phyloP scores from a whole-genome alignment of 2,113 vertebrate genomes.

The Benitochromis conjunctus region DNA sequence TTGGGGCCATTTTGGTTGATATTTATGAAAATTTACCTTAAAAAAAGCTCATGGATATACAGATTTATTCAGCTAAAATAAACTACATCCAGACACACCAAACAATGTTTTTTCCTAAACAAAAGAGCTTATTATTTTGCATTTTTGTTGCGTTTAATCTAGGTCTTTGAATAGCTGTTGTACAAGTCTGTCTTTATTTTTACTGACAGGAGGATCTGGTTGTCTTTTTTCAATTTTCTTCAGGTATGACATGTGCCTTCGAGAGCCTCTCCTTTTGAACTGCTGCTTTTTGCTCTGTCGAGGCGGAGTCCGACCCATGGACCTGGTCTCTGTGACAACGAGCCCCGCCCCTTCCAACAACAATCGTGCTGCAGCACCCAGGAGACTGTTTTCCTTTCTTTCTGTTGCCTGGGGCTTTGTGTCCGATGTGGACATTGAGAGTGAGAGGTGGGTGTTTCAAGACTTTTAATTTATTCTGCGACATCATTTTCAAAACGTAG shows the following conservation, averaged over 20 bases:
- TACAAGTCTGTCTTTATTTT: background rate
- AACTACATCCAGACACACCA: background rate
- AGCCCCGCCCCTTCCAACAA: constrained; percentile 71
- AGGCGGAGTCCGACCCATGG: constrained; percentile 79
- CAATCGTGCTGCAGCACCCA: constrained; percentile 48
- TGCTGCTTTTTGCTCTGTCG: constrained; percentile 87
- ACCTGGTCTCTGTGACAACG: constrained; percentile 86
- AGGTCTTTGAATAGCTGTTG: background rate
- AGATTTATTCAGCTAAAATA: background rate
- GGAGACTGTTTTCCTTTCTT: constrained; percentile 84
- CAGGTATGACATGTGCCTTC: constrained; percentile 85
- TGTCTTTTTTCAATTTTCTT: background rate
- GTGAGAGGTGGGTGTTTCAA: constrained; percentile 73
- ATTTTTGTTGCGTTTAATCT: background rate
- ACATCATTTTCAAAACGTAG: background rate
- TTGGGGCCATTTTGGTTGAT: background rate
- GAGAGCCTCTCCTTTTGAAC: constrained; percentile 85
- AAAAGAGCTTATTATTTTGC: background rate
- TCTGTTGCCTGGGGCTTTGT: constrained; percentile 92
- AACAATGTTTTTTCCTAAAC: background rate
- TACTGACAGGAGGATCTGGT: background rate
- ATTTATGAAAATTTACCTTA: background rate
- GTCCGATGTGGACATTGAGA: constrained; percentile 91
- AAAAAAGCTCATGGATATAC: background rate
- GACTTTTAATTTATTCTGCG: background rate